These are phyloP conservation scores for Coleophora deauratella DNA, from an alignment of 2,888 invertebrate species.

Conservation along the genomic window DNA sequence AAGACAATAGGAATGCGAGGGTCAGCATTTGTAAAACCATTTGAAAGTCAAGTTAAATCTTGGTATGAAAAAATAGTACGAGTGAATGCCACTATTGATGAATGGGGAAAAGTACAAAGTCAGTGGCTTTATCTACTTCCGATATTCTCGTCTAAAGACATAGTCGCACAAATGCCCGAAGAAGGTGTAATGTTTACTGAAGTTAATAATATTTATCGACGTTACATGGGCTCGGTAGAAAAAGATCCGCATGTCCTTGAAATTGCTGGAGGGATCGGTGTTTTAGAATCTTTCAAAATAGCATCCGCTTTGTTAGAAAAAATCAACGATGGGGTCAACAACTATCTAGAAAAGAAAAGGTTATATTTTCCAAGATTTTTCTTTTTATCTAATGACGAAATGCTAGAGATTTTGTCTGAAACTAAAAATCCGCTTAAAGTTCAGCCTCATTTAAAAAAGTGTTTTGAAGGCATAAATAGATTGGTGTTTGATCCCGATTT, in stretches of 20 bases:
- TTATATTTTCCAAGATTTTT: conserved; percentile 90
- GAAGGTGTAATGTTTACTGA: conserved; percentile 85
- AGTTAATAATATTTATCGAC: conserved; percentile 79
- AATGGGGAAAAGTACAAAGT: conserved; percentile 89
- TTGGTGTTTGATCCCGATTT: conserved; percentile 81
- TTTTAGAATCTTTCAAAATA: conserved; percentile 80
- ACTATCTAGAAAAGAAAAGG: conserved; percentile 88
- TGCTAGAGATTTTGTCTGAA: conserved; percentile 92
- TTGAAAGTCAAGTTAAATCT: conserved; percentile 78
- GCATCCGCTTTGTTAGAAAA: conserved; percentile 82
- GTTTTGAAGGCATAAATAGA: conserved; percentile 88
- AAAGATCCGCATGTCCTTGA: conserved; percentile 79
- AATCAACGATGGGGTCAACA: conserved; percentile 87
- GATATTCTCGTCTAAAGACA: conserved; percentile 90
- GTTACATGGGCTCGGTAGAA: conserved; percentile 77
- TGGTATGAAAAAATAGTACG: conserved; percentile 85
- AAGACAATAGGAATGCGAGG: conserved; percentile 90
- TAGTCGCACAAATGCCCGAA: conserved; percentile 89
- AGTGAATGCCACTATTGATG: conserved; percentile 82
- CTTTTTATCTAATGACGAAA: conserved; percentile 92
- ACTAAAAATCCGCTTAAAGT: conserved; percentile 89
- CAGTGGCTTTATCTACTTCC: conserved; percentile 91
- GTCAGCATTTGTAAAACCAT: conserved; percentile 89
- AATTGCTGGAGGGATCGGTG: conserved; percentile 77
- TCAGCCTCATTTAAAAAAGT: conserved; percentile 90